Percentiles rank a stretch among this genome's conserved stretches.
Conservation (phyloP, 1,140 invertebrate species). For the Bombus confusus region DNA sequence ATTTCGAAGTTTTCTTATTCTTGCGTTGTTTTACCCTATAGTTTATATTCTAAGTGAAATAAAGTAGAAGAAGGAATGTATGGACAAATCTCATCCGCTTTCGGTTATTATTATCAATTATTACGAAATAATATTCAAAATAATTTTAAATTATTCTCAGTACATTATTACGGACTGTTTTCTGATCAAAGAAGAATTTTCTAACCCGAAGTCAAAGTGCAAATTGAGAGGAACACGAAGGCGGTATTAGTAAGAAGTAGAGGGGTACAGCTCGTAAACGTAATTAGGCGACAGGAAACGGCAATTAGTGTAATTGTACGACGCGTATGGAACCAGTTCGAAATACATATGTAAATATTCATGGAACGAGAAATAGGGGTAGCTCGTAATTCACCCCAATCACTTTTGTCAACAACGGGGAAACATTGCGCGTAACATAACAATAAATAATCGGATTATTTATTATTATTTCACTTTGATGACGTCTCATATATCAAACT, state of each 20-base stretch:
- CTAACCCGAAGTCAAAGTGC: not conserved
- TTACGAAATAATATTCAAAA: too few relatives aligned
- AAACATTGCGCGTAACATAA: not conserved
- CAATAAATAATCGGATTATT: not conserved
- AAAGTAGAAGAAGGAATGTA: too few relatives aligned
- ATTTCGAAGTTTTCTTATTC: too few relatives aligned
- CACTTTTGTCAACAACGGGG: slow-evolving; percentile 12
- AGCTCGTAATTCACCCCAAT: not conserved
- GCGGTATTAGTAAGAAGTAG: not conserved
- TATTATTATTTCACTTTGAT: slow-evolving; percentile 6
- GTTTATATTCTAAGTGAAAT: too few relatives aligned
- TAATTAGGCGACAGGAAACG: not conserved
- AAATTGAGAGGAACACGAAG: not conserved
- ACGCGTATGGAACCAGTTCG: not conserved
- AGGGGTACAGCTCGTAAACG: not conserved
- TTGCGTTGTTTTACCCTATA: too few relatives aligned
- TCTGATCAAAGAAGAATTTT: not conserved
- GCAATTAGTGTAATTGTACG: slow-evolving; percentile 13
- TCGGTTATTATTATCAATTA: too few relatives aligned
- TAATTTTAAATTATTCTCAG: too few relatives aligned
- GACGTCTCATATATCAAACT: not conserved
- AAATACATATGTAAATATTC: not conserved
- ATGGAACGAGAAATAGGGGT: not conserved
- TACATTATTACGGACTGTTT: too few relatives aligned
- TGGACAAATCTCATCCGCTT: too few relatives aligned